These are phyloP conservation scores for Watsonalla cultraria DNA, from an alignment of 2,888 invertebrate species.

Conservation along the genomic window DNA sequence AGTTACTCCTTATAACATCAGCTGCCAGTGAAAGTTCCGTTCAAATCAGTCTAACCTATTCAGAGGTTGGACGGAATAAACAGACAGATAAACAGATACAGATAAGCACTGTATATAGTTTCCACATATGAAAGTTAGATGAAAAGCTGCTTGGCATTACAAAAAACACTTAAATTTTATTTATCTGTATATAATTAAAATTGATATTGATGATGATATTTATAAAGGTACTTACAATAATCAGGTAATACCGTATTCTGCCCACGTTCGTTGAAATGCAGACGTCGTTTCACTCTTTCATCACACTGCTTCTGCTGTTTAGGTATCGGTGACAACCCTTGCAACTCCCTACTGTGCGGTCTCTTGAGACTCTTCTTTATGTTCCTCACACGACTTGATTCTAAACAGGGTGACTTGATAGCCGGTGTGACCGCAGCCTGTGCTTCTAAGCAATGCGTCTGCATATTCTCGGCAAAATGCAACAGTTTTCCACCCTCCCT, in stretches of 20 bases:
- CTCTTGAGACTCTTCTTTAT: constrained; percentile 61
- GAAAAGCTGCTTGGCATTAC: too few species aligned
- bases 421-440: constrained; percentile 36
- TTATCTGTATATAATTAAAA: not conserved
- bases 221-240: constrained; percentile 36
- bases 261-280: constrained; percentile 32
- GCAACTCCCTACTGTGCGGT: constrained; percentile 60
- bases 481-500: constrained; percentile 8
- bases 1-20: too few species aligned
- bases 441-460: constrained; percentile 20
- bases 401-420: constrained; percentile 22
- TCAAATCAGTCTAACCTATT: too few species aligned
- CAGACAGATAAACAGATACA: too few species aligned
- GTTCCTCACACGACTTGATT: constrained; percentile 45
- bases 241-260: constrained; percentile 21
- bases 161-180: not conserved
- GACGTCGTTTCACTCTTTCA: constrained; percentile 37
- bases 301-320: constrained; percentile 27
- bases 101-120: too few species aligned
- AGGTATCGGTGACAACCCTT: constrained; percentile 41
- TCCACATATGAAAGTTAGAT: too few species aligned
- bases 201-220: too few species aligned
- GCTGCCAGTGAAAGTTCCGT: too few species aligned
- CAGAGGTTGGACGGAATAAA: too few species aligned
- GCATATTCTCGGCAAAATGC: constrained; percentile 17